Base-by-base conservation (phyloP, 2,797 vertebrate genomes). In the Psittacula derbiana region DNA sequence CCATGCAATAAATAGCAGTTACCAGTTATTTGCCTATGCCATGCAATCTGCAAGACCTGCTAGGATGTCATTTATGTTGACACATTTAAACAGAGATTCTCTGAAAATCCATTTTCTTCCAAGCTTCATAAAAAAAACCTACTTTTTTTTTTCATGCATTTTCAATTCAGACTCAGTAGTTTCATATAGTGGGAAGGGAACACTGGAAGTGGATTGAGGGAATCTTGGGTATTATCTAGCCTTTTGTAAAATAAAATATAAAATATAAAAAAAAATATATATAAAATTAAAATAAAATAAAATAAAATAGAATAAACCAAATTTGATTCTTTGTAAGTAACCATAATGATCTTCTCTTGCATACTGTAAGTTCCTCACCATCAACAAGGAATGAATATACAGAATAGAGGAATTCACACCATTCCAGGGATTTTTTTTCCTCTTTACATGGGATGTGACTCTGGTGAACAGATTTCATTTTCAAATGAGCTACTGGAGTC, bases 51-150 rank as follows among this genome's bases (percentile, higher is more conserved):
- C 89, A 91, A 92, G 94, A 93, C 92, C 79, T 75, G 78, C 78
- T 91, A 91, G 74, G 57, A 82, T 94, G 93, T 89, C 94, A 82
- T 96, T 97, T 93, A 94, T 74, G 89, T 82, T 94, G 93, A 91
- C 91, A 94, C 81, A 73, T 94, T 96, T 94, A 92, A 91, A 89
- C 87, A 92, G 76, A 86, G 84, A 88, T 76, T 44, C 72, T 89
- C 93, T 80, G 86, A 76, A 86, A 89, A 97, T 87, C 65, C 88
- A 71, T 94, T 92, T 94, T 82, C 71, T 92, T 91, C 90, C 81
- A 87, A 85, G 65, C 52, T 40, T 66, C 67, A 46, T 89, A 81
- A 93, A 89, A 92, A 86, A 75, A 0, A 1, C 33, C 44, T 64
- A 47, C 46, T 50, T 80, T 80, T 89, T 87, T 78, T 82, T 84